Evolutionary conservation across 2,888 invertebrate genomes (phyloP).

Genomic region (Dynastes tityus): DNA sequence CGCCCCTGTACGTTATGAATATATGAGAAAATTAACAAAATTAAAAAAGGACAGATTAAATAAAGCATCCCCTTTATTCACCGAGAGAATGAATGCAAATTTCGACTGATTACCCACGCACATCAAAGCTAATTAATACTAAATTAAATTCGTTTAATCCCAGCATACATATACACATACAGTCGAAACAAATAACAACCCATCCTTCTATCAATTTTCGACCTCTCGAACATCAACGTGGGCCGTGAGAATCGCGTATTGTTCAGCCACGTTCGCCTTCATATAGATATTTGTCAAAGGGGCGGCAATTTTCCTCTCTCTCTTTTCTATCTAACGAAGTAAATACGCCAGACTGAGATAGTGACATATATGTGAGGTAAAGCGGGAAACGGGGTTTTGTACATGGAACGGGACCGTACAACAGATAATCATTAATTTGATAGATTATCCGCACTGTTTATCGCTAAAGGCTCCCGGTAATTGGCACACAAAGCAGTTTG

Average conservation of each 20-base stretch:
- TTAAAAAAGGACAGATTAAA: no score
- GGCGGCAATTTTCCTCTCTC: not conserved
- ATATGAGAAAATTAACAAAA: no score
- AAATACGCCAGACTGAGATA: not conserved
- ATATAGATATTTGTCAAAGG: conserved; percentile 15
- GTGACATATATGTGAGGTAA: no score
- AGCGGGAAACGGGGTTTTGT: not conserved
- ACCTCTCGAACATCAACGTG: conserved; percentile 28
- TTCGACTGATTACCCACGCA: not conserved
- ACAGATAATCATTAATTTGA: conserved; percentile 64
- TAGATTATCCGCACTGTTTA: conserved; percentile 70
- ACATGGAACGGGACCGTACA: conserved; percentile 37
- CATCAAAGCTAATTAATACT: conserved; percentile 24
- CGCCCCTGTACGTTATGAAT: no score
- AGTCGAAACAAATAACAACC: not conserved
- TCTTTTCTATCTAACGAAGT: not conserved
- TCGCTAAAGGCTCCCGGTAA: conserved; percentile 67
- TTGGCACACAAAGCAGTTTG: conserved; percentile 65
- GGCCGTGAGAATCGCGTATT: conserved; percentile 36
- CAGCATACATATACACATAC: no score
- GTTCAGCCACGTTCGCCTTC: not conserved
- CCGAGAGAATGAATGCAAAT: not conserved
- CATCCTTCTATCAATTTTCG: conserved; percentile 26
- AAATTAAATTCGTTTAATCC: conserved; percentile 28
- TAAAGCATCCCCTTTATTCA: no score